These are phyloP conservation scores for Maniola jurtina DNA, from an alignment of 1,140 invertebrate genomes.

Conservation along the genomic window DNA sequence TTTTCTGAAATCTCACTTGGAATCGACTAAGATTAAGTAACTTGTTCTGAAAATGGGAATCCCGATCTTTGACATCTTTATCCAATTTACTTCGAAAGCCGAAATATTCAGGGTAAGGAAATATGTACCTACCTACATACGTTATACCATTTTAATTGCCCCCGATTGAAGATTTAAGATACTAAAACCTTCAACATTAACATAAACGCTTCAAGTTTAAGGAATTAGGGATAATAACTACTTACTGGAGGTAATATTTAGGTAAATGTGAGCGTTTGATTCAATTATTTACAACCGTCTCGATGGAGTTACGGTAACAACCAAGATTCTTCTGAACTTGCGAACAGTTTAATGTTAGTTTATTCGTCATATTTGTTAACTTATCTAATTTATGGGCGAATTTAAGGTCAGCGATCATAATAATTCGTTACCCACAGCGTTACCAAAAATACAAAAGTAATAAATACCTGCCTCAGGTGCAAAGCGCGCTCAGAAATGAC, in stretches of 20 bases:
- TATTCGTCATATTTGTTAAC: constrained; percentile 19
- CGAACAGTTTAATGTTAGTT: constrained; percentile 19
- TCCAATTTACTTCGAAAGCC: background rate
- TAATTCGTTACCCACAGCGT: constrained; percentile 18
- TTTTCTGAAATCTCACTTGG: background rate
- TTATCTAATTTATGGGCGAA: constrained; percentile 5
- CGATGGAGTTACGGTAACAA: constrained; percentile 13
- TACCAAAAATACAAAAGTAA: constrained; percentile 17
- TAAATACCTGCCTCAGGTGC: constrained; percentile 16
- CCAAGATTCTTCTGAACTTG: constrained; percentile 12
- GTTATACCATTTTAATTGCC: background rate
- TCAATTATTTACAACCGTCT: constrained; percentile 12
- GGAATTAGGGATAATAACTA: constrained; percentile 9
- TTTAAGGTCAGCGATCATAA: constrained; percentile 9
- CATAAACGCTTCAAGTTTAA: constrained; percentile 15
- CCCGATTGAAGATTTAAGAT: constrained; percentile 3
- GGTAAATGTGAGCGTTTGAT: constrained; percentile 23
- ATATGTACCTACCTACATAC: background rate
- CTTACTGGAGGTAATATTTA: constrained; percentile 16
- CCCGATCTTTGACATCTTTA: background rate
- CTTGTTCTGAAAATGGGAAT: background rate
- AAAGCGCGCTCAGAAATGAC: constrained; percentile 18
- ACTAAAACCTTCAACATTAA: constrained; percentile 16
- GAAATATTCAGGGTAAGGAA: background rate
- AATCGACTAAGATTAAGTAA: background rate